phyloP scores from a whole-genome alignment of 2,113 vertebrate genomes.

The Hydrolagus affinis region DNA sequence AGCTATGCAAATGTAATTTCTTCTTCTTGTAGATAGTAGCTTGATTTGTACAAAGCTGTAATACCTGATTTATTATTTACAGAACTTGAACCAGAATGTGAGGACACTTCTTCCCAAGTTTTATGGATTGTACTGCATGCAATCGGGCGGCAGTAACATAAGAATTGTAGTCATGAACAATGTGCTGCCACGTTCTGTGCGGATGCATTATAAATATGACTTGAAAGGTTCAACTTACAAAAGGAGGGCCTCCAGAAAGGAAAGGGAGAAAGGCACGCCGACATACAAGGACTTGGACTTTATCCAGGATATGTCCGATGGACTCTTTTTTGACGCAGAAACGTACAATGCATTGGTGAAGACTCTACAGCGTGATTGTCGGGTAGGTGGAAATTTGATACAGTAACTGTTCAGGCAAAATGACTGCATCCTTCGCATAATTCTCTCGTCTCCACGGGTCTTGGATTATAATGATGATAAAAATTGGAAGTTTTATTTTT shows the following conservation, averaged over 20 bases:
- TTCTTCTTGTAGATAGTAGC: too few relatives aligned
- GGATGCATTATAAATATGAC: slow-evolving; percentile 90
- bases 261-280: slow-evolving; percentile 70
- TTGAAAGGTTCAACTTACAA: slow-evolving; percentile 91
- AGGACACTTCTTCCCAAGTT: slow-evolving; percentile 90
- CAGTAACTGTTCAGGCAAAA: too few relatives aligned
- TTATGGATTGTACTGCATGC: slow-evolving; percentile 90
- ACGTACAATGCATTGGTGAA: slow-evolving; percentile 87
- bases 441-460: too few relatives aligned
- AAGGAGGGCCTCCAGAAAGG: slow-evolving; percentile 78
- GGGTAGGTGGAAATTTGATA: slow-evolving; percentile 60
- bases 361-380: slow-evolving; percentile 87
- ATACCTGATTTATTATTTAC: slow-evolving; percentile 6
- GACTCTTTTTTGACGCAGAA: slow-evolving; percentile 84
- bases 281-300: slow-evolving; percentile 95
- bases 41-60: not conserved
- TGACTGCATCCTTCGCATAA: too few relatives aligned
- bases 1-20: too few relatives aligned
- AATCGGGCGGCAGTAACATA: slow-evolving; percentile 74
- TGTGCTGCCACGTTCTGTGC: slow-evolving; percentile 74
- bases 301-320: slow-evolving; percentile 88
- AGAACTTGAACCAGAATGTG: slow-evolving; percentile 96
- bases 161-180: slow-evolving; percentile 95
- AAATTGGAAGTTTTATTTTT: too few relatives aligned
- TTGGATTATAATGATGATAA: too few relatives aligned